Evolutionary conservation across 2,113 vertebrate genomes (phyloP).

Genomic region (Rhagologus leucostigma): DNA sequence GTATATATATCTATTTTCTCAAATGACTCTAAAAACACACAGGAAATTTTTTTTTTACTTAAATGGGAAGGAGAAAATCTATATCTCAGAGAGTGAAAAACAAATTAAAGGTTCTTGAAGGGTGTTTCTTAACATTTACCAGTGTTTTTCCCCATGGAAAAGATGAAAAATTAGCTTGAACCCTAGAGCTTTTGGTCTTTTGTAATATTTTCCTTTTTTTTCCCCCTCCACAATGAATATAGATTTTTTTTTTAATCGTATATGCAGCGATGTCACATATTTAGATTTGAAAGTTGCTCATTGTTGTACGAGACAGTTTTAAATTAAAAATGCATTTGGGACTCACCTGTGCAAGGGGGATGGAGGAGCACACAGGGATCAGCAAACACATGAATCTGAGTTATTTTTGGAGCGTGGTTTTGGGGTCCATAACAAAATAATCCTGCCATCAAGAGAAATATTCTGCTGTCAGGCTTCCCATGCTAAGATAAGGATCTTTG

Average conservation of each 20-base stretch:
- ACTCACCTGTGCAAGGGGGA: background rate
- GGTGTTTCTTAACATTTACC: constrained; percentile 67
- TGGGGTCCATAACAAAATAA: background rate
- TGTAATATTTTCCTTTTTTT: background rate
- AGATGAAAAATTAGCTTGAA: constrained; percentile 66
- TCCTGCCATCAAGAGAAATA: background rate
- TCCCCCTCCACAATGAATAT: background rate
- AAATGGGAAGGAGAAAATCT: constrained; percentile 50
- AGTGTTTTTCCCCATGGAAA: constrained; percentile 51
- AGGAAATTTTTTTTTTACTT: constrained; percentile 17
- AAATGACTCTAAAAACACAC: constrained; percentile 27
- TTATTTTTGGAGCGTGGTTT: background rate
- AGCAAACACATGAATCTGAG: background rate
- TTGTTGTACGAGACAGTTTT: background rate
- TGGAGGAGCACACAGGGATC: background rate
- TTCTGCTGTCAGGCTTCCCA: background rate
- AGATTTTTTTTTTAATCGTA: constrained; percentile 42
- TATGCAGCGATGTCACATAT: constrained; percentile 10
- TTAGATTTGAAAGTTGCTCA: constrained; percentile 26
- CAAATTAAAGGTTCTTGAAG: constrained; percentile 65
- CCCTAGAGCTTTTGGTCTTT: constrained; percentile 51
- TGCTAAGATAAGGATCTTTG: constrained; percentile 24
- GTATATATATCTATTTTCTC: constrained; percentile 42
- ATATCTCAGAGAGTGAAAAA: constrained; percentile 57
- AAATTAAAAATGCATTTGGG: background rate